Evolutionary conservation across 2,113 vertebrate genomes (phyloP), one percentile per base, ranked within the genome.

Genomic region (Pontoporia blainvillei): DNA sequence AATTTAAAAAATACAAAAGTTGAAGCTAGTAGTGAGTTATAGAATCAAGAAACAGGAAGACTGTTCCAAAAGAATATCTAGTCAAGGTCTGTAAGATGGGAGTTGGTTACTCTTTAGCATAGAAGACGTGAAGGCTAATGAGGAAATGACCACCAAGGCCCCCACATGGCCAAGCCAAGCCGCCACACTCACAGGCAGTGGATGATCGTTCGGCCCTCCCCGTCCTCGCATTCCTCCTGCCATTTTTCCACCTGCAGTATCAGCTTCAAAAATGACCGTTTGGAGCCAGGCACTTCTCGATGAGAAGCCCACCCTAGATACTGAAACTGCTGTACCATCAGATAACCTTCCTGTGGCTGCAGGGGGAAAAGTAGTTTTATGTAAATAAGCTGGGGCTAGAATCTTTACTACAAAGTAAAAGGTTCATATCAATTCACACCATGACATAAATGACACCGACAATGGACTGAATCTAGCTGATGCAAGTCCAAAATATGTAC

Each of bases 251-350:
- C 99, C 97, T 99, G 99, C 18, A 99, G 99, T 97, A 99, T 99
- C 97, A 99, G 98, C 96, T 99, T 99, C 98, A 99, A 98, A 99
- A 99, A 99, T 25, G 99, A 99, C 81, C 99, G 99, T 91, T 99
- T 99, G 98, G 99, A 99, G 92, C 99, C 99, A 41, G 99, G 99
- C 31, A 99, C 99, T 94, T 99, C 99, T 97, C 99, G 99, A 88
- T 99, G 99, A 91, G 99, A 99, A 66, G 99, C 99, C 99, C 99
- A 99, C 39, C 99, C 99, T 87, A 99, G 98, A 95, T 99, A 99
- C 97, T 99, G 99, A 98, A 99, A 99, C 97, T 99, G 99, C 83
- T 99, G 99, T 6, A 99, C 99, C 99, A 99, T 99, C 98, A 99
- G 98, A 98, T 99, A 99, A 44, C 99, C 99, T 97, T 99, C 99